A percentile compares a stretch with the other conserved stretches of the same genome.
phyloP scores from a whole-genome alignment of 2,888 invertebrate genomes.

The Spialia ferax region DNA sequence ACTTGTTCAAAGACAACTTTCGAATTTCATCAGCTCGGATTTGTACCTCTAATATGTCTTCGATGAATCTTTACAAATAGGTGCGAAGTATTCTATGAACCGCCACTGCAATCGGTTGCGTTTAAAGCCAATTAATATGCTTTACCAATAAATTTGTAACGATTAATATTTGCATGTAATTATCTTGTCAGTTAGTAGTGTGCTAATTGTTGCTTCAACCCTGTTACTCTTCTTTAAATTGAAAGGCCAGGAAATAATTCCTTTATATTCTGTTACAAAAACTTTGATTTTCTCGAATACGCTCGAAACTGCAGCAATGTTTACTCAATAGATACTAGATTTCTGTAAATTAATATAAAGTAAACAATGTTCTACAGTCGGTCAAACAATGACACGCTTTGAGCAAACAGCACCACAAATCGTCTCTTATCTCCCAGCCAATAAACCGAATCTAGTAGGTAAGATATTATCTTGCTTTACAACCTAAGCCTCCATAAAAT shows the following conservation, averaged over 20 bases:
- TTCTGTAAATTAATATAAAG: background rate
- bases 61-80: background rate
- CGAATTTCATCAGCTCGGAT: constrained; percentile 41
- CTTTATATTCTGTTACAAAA: too few relatives aligned
- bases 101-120: background rate
- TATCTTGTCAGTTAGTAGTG: background rate
- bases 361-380: constrained; percentile 10
- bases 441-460: background rate
- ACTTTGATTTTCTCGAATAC: too few relatives aligned
- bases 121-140: constrained; percentile 1
- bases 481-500: constrained; percentile 5
- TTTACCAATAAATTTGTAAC: background rate
- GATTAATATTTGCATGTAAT: constrained; percentile 10
- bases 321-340: too few relatives aligned
- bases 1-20: constrained; percentile 44
- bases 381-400: constrained; percentile 34
- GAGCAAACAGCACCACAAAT: constrained; percentile 25
- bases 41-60: background rate
- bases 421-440: constrained; percentile 34
- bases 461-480: constrained; percentile 26
- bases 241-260: too few relatives aligned
- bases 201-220: background rate
- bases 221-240: background rate
- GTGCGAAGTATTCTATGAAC: background rate
- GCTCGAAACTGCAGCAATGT: too few relatives aligned